Evolutionary conservation across 2,888 invertebrate species (phyloP).

Genomic region (Ennomos erosarius): DNA sequence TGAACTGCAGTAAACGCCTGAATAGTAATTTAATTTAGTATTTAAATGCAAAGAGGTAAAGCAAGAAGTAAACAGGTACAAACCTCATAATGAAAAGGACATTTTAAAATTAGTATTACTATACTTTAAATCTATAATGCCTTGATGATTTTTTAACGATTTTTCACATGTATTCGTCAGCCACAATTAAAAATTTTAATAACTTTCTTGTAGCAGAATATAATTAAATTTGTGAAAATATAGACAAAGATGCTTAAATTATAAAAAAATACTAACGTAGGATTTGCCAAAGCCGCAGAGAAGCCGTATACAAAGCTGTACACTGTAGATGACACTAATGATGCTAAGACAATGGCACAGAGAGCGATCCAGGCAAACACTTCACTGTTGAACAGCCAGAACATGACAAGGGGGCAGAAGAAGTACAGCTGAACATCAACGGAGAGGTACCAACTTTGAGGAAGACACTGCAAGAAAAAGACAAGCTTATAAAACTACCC

Average conservation of each 20-base stretch:
- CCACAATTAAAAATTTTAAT: too few species aligned
- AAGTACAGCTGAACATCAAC: slow-evolving; percentile 65
- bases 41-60: background rate
- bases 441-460: slow-evolving; percentile 65
- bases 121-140: too few species aligned
- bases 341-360: slow-evolving; percentile 42
- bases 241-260: too few species aligned
- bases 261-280: slow-evolving; percentile 62
- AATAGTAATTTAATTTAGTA: background rate
- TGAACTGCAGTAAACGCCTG: slow-evolving; percentile 46
- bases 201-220: too few species aligned
- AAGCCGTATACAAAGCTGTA: slow-evolving; percentile 65
- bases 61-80: too few species aligned
- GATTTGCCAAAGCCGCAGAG: slow-evolving; percentile 59
- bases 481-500: too few species aligned
- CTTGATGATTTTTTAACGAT: too few species aligned
- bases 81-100: too few species aligned
- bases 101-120: too few species aligned
- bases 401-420: slow-evolving; percentile 55
- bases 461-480: slow-evolving; percentile 53
- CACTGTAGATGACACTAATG: slow-evolving; percentile 50
- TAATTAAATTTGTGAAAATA: too few species aligned
- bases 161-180: too few species aligned
- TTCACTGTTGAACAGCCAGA: slow-evolving; percentile 55
- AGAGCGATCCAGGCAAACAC: slow-evolving; percentile 52